Base-by-base conservation (phyloP, 2,888 invertebrate species). In the Melanostoma mellinum region DNA sequence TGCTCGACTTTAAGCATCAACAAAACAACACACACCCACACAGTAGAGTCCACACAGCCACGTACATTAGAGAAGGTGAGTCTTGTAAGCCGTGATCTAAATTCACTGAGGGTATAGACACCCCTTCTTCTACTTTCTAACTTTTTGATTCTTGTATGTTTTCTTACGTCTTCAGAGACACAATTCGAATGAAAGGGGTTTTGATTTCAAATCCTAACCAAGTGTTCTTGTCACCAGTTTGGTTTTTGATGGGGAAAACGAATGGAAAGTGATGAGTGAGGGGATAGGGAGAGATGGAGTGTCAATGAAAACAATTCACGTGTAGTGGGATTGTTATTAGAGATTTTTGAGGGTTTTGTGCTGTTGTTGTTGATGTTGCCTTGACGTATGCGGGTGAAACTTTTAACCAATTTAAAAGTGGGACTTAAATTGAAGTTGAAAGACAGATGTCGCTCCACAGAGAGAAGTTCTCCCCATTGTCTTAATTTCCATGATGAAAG, bases 211-310 rank as follows among this genome's bases (percentile, higher is more conserved):
- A 73, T 69, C 74, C 79, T 69, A 42, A 63, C 32, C 73, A 79
- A 79, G 74, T 72, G 48, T 73, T 67, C 50, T 56, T 79, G 73
- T 68, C 78, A 53, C 53, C 73, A 79, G 42, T 73, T 61, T 79
- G 73, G 68, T 78, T 73, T 68, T 67, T 60, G 44, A 55, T 58
- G 61, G 55, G 48, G 30, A 46, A 30, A 44, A 58, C 6, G 53
- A n/a, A 36, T n/a, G 35, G n/a, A 48, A 10, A n/a, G 33, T 4
- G 40, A 6, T 8, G 8, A 4, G 38, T 9, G 6, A n/a, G n/a
- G 30, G 40, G 36, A 20, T 20, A 20, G 38, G 6, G 2, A 3
- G 6, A 20, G 33, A 38, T 8, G 36, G 46, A 36, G 46, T 60
- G 79, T 33, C 46, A 74, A 68, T 56, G 73, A 68, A 73, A 79